Conservation (phyloP, 2,797 vertebrate species). For the Morus bassanus region DNA sequence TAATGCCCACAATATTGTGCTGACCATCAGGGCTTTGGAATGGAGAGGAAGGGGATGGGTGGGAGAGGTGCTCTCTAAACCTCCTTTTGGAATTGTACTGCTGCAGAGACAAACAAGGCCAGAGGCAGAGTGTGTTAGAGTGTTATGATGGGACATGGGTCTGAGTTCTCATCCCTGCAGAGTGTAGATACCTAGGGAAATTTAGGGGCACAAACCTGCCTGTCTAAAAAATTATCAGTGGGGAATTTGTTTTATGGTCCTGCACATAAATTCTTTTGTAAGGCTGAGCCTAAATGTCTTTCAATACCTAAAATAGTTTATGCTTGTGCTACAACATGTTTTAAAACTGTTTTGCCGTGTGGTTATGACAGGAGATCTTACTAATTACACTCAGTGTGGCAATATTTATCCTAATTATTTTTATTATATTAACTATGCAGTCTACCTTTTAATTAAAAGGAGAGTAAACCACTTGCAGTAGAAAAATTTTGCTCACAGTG, state of each 20-base stretch:
- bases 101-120: not conserved
- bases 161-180: not conserved
- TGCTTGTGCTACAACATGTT: not conserved
- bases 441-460: slow-evolving; percentile 3
- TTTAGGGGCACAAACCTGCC: not conserved
- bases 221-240: not conserved
- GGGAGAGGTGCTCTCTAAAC: not conserved
- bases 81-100: not conserved
- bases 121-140: not conserved
- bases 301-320: not conserved
- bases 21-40: not conserved
- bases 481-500: not conserved
- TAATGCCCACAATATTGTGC: not conserved
- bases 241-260: not conserved
- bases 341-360: not conserved
- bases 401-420: slow-evolving; percentile 45
- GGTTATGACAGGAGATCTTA: not conserved
- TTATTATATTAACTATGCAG: not conserved
- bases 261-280: not conserved
- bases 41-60: not conserved
- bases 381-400: too few species aligned
- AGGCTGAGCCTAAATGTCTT: not conserved
- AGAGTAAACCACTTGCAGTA: not conserved
- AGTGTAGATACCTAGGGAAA: not conserved
- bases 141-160: not conserved